Evolutionary conservation across 2,113 vertebrate species (phyloP).

Genomic region (Sphaerodactylus townsendi): DNA sequence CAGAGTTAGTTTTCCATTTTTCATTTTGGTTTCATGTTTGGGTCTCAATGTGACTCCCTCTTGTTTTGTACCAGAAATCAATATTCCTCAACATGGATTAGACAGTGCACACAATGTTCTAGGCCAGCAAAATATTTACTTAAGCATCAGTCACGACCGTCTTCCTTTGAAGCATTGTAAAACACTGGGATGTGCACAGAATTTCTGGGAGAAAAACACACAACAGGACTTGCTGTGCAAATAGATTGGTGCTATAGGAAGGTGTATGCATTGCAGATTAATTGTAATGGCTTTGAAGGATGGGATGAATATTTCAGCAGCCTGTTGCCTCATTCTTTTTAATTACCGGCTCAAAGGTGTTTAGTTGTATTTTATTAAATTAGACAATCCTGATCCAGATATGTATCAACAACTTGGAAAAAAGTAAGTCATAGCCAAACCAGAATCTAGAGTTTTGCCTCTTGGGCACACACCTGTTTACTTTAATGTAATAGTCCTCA

Average conservation of each 20-base stretch:
- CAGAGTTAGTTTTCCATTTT: background rate
- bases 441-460: background rate
- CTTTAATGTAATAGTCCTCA: too few species aligned
- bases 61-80: slow-evolving; percentile 27
- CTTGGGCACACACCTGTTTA: background rate
- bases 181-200: background rate
- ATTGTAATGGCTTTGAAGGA: background rate
- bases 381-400: background rate
- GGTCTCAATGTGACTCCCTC: slow-evolving; percentile 16
- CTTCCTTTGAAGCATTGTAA: slow-evolving; percentile 7
- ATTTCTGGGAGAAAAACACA: slow-evolving; percentile 3
- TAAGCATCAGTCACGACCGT: background rate
- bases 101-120: slow-evolving; percentile 20
- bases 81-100: slow-evolving; percentile 31
- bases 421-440: background rate
- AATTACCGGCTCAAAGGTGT: background rate
- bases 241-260: background rate
- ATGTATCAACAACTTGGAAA: background rate
- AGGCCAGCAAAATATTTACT: slow-evolving; percentile 32
- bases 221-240: background rate
- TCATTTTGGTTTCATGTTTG: background rate
- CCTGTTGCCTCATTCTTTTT: background rate
- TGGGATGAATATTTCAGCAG: slow-evolving; percentile 13
- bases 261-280: slow-evolving; percentile 17
- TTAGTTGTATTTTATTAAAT: slow-evolving; percentile 5